phyloP scores from a whole-genome alignment of 2,797 vertebrate species.

The Lophotriccus pileatus region DNA sequence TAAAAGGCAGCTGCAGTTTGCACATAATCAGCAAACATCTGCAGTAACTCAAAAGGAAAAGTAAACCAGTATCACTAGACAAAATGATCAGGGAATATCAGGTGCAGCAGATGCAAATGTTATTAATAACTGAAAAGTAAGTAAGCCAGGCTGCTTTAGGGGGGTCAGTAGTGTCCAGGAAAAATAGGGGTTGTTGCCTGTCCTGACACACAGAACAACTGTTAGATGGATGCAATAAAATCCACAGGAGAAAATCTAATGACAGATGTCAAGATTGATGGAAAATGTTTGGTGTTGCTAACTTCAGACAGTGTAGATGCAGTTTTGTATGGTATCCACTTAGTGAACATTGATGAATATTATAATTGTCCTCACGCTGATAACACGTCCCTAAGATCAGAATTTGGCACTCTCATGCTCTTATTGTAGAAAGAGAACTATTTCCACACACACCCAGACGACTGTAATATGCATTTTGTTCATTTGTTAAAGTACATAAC shows the following conservation, averaged over 20 bases:
- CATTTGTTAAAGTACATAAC: background rate
- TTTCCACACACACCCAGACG: background rate
- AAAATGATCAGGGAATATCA: background rate
- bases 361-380: accelerated
- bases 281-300: background rate
- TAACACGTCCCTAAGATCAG: background rate
- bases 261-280: background rate
- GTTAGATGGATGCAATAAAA: background rate
- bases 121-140: background rate
- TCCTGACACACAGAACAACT: background rate
- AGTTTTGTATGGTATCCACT: background rate
- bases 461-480: background rate
- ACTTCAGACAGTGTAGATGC: background rate
- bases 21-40: background rate
- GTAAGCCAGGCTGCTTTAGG: background rate
- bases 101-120: background rate
- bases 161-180: background rate
- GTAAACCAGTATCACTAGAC: background rate
- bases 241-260: background rate
- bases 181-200: background rate
- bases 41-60: background rate
- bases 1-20: background rate
- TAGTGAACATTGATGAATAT: background rate
- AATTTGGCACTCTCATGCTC: background rate
- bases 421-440: background rate